A percentile compares a stretch with the other conserved stretches of the same genome.
These are phyloP conservation scores for Dromas ardeola DNA, from an alignment of 2,113 vertebrate species.

Conservation along the genomic window DNA sequence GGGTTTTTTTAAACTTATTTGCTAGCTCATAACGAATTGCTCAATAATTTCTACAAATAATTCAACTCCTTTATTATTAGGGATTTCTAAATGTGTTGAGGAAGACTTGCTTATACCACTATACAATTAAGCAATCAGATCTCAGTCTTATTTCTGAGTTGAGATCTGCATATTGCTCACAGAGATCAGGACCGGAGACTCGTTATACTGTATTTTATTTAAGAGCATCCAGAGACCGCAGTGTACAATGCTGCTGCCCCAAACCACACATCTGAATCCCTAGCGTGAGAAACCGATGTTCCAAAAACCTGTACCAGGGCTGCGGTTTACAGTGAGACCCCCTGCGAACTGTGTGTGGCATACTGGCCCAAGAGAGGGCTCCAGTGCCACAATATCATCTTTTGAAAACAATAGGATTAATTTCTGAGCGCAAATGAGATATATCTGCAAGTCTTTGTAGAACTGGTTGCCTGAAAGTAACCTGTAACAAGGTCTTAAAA, in stretches of 20 bases:
- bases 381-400: not conserved
- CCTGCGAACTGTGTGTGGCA: not conserved
- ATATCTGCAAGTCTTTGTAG: not conserved
- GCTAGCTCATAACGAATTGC: not conserved
- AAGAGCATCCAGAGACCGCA: not conserved
- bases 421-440: not conserved
- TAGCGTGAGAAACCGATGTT: not conserved
- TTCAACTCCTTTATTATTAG: not conserved
- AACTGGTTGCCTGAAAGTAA: not conserved
- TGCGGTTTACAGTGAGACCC: not conserved
- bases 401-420: not conserved
- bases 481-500: not conserved
- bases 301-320: not conserved
- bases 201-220: rapidly evolving
- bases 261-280: not conserved
- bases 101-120: not conserved
- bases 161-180: not conserved
- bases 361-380: not conserved
- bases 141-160: not conserved
- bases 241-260: not conserved
- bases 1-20: not conserved
- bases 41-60: not conserved
- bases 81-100: not conserved
- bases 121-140: not conserved
- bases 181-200: not conserved